These are phyloP conservation scores for Balaenoptera acutorostrata DNA, from an alignment of 2,113 vertebrate genomes.

Conservation along the genomic window DNA sequence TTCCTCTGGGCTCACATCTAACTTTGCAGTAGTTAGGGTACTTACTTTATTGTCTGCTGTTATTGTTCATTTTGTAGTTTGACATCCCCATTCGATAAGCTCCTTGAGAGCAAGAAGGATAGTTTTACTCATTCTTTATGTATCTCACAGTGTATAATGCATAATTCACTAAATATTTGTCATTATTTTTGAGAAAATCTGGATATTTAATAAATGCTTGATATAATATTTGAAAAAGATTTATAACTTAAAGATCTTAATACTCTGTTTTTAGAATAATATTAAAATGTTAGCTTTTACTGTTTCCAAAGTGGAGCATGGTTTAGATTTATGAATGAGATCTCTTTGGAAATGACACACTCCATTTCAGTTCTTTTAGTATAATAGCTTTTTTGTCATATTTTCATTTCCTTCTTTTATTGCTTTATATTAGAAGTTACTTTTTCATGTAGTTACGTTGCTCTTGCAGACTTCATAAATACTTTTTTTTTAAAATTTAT, in stretches of 20 bases:
- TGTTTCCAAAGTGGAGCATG: not conserved
- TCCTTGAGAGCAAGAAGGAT: not conserved
- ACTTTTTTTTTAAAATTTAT: no score
- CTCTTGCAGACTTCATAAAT: not conserved
- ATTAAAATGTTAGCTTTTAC: not conserved
- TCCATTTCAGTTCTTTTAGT: not conserved
- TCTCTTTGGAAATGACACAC: not conserved
- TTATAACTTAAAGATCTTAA: not conserved
- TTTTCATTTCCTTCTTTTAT: not conserved
- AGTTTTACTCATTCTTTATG: not conserved
- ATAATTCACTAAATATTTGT: not conserved
- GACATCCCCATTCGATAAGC: not conserved
- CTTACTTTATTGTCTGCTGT: not conserved
- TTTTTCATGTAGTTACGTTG: not conserved
- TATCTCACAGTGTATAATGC: not conserved
- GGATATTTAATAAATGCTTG: not conserved
- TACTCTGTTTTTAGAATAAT: slow-evolving; percentile 9
- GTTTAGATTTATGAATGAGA: not conserved
- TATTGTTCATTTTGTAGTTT: not conserved
- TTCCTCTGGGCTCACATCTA: not conserved
- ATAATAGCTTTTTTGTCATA: not conserved
- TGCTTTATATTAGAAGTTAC: not conserved
- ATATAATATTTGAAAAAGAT: not conserved
- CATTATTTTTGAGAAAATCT: slow-evolving; percentile 11
- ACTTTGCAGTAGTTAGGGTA: not conserved